Evolutionary conservation across 2,888 invertebrate genomes (phyloP), one percentile per base, ranked within the genome.

Genomic region (Megastigmus dorsalis): DNA sequence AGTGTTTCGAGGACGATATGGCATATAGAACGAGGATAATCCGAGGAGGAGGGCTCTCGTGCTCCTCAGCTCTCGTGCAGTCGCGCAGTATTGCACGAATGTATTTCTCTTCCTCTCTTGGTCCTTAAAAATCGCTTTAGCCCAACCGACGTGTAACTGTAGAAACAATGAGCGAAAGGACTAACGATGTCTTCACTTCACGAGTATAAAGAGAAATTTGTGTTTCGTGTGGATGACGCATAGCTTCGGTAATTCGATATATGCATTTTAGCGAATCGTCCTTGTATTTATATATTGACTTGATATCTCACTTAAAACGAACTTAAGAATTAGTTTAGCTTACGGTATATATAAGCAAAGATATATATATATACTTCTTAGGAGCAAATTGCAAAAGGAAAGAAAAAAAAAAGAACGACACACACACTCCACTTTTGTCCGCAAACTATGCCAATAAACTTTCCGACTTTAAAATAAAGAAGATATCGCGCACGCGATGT

Each of bases 1-100:
- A 45, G 15, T 13, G 2, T n/a, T 45, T 62, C 48, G 60, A 62
- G 54, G 23, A 71, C 62, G 41, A 45, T 65, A 45, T 36, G 45
- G 36, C 62, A 73, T 67, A 60, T 55, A 41, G 60, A 60, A 54
- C 36, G 36, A 54, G 81, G 79, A 81, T 82, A 82, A 81, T 82
- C 78, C 73, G 4, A 26, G 9, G 36, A 50, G 43, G n/a, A n/a
- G n/a, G n/a, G n/a, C n/a, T n/a, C 65, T 60, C 72, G 23, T 52
- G 59, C 69, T 72, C n/a, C n/a, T 13, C 62, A 38, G 13, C 59
- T 67, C 57, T 41, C 70, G 66, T 48, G 67, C 43, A 62, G 59
- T 60, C 72, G 36, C 50, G n/a, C 15, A 69, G 69, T 20, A n/a
- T n/a, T n/a, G 28, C 41, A 36, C 41, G 3, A 10, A 41, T 33